A percentile compares a stretch with the other conserved stretches of the same genome.
Conservation (phyloP, 2,888 invertebrate genomes). For the Ophioninae sp. region DNA sequence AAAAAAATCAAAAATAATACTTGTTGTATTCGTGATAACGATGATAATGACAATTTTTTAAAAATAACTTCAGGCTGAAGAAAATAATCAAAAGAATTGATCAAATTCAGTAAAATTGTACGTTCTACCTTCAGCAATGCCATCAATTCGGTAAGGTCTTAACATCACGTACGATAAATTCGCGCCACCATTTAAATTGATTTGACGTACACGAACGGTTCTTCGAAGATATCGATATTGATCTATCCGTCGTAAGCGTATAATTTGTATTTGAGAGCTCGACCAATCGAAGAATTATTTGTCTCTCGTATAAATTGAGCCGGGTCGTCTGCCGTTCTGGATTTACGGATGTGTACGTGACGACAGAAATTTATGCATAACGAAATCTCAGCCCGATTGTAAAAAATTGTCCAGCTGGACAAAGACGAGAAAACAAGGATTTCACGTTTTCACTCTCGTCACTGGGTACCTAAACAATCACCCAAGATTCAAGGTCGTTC, state of each 20-base stretch:
- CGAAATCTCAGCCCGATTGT: too few relatives aligned
- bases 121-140: neutral
- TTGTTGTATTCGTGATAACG: neutral
- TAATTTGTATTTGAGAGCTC: neutral
- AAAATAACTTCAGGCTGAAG: neutral
- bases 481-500: too few relatives aligned
- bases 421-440: too few relatives aligned
- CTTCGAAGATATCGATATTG: constrained; percentile 41
- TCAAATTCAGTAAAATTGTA: neutral
- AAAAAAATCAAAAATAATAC: neutral
- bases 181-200: constrained; percentile 30
- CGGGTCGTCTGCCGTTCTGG: neutral
- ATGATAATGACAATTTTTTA: neutral
- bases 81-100: neutral
- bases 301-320: neutral
- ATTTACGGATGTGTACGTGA: neutral
- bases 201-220: constrained; percentile 37
- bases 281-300: neutral
- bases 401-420: too few relatives aligned
- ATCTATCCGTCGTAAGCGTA: neutral
- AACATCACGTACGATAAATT: neutral
- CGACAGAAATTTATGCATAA: neutral
- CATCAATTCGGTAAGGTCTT: constrained; percentile 3
- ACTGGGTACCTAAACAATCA: too few relatives aligned
- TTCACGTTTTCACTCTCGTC: too few relatives aligned